Base-by-base conservation (phyloP, 1,140 invertebrate genomes). In the Homalodisca vitripennis region DNA sequence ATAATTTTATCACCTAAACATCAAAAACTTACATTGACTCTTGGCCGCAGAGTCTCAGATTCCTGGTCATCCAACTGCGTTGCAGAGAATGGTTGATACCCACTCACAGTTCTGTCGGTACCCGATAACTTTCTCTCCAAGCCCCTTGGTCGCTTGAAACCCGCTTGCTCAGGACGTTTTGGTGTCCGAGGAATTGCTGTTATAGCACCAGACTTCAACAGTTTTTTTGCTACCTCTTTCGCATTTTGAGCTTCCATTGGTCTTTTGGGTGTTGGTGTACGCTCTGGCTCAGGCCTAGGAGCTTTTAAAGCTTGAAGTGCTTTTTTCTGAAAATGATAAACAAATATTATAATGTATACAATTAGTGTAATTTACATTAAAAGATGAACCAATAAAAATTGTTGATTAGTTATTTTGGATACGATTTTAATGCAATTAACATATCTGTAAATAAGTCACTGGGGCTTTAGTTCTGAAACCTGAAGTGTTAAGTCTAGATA, bases 121-220 rank as follows among this genome's bases (percentile, higher is more conserved):
- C 85, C 84, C 31, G 68, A 69, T 10, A 67, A 55, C 76, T 68
- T 71, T 46, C 71, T 71, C 79, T 94, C 92, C 63, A 92, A 79
- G 6, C 85, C 85, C 83, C 78, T 79, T 74, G 83, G 81, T n/a
- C n/a, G n/a, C 74, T 84, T 84, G 66, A 86, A 83, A 12, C 74
- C 74, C 74, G 89, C 88, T 74, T 94, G 93, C 78, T 96, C 93
- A 13, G 92, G 88, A 55, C 85, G 81, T 74, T 88, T 88, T 29
- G 87, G 87, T 53, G 88, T 88, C 77, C 92, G 93, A 53, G 90
- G 87, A 67, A 91, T 91, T 13, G 92, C 91, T 63, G 88, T 87
- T 76, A 97, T 95, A 29, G 94, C 94, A 22, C 96, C 96, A 71
- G 94, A 95, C 80, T 96, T 96, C 0, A 98, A 88, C 14, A 98